Evolutionary conservation across 2,888 invertebrate species (phyloP).

Genomic region (Amblyjoppa fuscipennis): DNA sequence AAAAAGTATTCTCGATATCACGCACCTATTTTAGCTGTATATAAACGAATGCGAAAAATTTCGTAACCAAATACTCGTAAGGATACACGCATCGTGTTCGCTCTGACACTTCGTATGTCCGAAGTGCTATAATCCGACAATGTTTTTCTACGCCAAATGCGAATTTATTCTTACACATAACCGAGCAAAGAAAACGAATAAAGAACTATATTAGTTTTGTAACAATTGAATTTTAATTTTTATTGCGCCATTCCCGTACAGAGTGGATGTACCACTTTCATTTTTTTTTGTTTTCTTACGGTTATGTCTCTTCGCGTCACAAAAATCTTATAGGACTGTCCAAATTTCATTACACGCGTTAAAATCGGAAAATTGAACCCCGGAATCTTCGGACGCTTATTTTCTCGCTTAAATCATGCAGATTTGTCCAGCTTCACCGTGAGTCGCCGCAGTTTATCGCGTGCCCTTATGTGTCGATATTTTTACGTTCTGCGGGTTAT

Average conservation of each 20-base stretch:
- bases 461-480: not conserved
- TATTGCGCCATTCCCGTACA: not conserved
- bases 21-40: slow-evolving; percentile 42
- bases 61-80: slow-evolving; percentile 65
- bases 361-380: slow-evolving; percentile 2
- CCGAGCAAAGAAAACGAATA: slow-evolving; percentile 55
- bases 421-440: slow-evolving; percentile 78
- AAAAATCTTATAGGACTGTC: slow-evolving; percentile 46
- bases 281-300: slow-evolving; percentile 26
- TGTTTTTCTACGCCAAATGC: slow-evolving; percentile 58
- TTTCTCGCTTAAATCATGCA: slow-evolving; percentile 75
- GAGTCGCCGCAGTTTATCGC: slow-evolving; percentile 63
- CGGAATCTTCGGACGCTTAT: not conserved
- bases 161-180: slow-evolving; percentile 46
- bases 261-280: slow-evolving; percentile 31
- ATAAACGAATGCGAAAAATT: slow-evolving; percentile 41
- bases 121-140: slow-evolving; percentile 34
- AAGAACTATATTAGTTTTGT: slow-evolving; percentile 60
- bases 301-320: slow-evolving; percentile 46
- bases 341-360: slow-evolving; percentile 46
- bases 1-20: slow-evolving; percentile 17
- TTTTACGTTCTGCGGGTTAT: slow-evolving; percentile 7
- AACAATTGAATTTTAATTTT: slow-evolving; percentile 25
- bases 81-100: slow-evolving; percentile 43
- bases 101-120: slow-evolving; percentile 42